Base-by-base conservation (phyloP, 1,140 invertebrate species). In the Nephila pilipes region DNA sequence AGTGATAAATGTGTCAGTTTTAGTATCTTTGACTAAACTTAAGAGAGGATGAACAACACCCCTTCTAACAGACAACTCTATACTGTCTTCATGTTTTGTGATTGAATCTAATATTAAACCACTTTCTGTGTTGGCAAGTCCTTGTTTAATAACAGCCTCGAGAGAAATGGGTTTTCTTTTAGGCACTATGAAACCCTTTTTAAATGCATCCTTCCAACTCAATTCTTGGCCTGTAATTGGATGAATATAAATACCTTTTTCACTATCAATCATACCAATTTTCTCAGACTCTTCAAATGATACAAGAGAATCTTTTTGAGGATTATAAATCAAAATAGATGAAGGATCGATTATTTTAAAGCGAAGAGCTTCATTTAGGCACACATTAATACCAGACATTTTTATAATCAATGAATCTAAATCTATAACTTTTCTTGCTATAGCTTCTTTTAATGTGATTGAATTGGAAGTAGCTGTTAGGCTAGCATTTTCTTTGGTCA, bases 11-110 rank as follows among this genome's bases (percentile, higher is more conserved):
- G 96, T 96, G 87, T 97, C 96, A 81, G 96, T 96, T 94, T 96
- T 96, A 0, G 97, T 97, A 95, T 98, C 97, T 95, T 97, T 97
- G 94, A 98, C 97, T 95, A 97, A 96, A n/a, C 97, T 97, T 94
- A 98, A 97, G 93, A 97, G 97, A 3, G 97, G 96, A 96, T 98
- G 97, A 54, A 99, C 96, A 85, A 99, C 97, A 93, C 97, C 97
- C 95, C 97, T 96, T 94, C 97, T 96, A 65, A 98, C 97, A 20
- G 97, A 97, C 95, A 98, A 97, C 94, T 97, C 96, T 25, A 98
- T 95, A 94, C 97, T 96, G 10, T 98, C 96, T 81, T 96, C 95
- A 95, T 97, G 97, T 94, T 97, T 97, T 6, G 97, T 97, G 54
- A 97, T 95, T 0, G 96, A 96, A 95, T 98, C 97, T 94, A 96